Percentiles rank a stretch among this genome's conserved stretches.
Evolutionary conservation across 2,113 vertebrate genomes (phyloP).

Genomic region (Anseranas semipalmata): DNA sequence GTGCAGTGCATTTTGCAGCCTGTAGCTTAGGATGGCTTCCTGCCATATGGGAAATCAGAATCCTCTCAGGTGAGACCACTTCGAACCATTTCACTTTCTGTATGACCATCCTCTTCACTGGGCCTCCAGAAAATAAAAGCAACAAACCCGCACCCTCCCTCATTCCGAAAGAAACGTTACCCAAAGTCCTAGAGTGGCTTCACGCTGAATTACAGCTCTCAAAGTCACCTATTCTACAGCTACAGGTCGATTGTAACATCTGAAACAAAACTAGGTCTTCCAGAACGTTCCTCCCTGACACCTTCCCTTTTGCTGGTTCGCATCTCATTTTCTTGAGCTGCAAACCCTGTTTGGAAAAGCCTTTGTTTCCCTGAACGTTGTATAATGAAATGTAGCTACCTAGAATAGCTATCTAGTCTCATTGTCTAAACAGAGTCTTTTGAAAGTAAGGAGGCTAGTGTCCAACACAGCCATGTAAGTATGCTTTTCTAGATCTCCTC

Average conservation of each 20-base stretch:
- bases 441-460: not conserved
- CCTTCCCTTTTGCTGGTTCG: not conserved
- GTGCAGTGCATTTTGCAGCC: not conserved
- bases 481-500: not conserved
- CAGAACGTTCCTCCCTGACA: not conserved
- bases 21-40: not conserved
- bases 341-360: rapidly evolving
- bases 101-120: not conserved
- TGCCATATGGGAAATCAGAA: not conserved
- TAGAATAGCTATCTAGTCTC: not conserved
- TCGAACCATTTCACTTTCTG: not conserved
- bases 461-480: too few relatives aligned
- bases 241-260: not conserved
- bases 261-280: not conserved
- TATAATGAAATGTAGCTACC: not conserved
- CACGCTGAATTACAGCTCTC: not conserved
- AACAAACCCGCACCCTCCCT: not conserved
- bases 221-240: not conserved
- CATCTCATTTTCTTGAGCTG: not conserved
- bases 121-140: not conserved
- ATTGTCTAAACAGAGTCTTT: not conserved
- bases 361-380: not conserved
- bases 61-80: not conserved
- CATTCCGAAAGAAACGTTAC: rapidly evolving
- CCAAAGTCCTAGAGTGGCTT: not conserved